phyloP scores from a whole-genome alignment of 2,797 vertebrate species.

The Syngnathus rostellatus region DNA sequence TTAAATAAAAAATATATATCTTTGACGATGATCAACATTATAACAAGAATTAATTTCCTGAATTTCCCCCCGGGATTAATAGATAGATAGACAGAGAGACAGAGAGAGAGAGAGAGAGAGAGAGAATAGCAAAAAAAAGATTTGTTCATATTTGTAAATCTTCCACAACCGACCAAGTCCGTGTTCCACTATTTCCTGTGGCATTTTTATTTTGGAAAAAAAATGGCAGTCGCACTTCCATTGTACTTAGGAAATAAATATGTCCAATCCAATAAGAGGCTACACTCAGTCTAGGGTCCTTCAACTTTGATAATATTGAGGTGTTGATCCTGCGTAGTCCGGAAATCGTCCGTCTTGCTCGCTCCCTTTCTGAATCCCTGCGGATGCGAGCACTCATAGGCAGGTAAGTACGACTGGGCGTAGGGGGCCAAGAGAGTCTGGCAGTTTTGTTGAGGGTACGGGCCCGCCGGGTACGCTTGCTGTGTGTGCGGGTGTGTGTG shows the following conservation, averaged over 20 bases:
- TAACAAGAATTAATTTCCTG: neutral
- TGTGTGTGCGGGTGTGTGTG: constrained; percentile 45
- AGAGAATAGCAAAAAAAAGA: too few species aligned
- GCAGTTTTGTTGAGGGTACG: constrained; percentile 43
- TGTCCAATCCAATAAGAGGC: neutral
- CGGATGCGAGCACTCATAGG: constrained; percentile 53
- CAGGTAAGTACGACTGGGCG: constrained; percentile 43
- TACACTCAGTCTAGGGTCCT: constrained; percentile 45
- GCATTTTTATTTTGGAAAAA: neutral
- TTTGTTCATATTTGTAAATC: too few species aligned
- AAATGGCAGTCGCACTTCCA: neutral
- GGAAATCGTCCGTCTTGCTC: constrained; percentile 47
- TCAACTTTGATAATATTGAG: constrained; percentile 81
- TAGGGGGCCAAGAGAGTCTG: constrained; percentile 50
- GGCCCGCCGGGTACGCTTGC: constrained; percentile 28
- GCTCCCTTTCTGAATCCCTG: constrained; percentile 53
- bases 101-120: too few species aligned
- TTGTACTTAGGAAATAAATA: constrained; percentile 1
- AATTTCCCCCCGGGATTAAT: too few species aligned
- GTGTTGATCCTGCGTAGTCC: constrained; percentile 53
- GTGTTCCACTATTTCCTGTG: too few species aligned
- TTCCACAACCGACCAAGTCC: too few species aligned
- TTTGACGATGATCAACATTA: neutral
- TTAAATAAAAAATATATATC: neutral
- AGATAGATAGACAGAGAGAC: too few species aligned